Base-by-base conservation (phyloP, 2,113 vertebrate species). In the Felis chaus region DNA sequence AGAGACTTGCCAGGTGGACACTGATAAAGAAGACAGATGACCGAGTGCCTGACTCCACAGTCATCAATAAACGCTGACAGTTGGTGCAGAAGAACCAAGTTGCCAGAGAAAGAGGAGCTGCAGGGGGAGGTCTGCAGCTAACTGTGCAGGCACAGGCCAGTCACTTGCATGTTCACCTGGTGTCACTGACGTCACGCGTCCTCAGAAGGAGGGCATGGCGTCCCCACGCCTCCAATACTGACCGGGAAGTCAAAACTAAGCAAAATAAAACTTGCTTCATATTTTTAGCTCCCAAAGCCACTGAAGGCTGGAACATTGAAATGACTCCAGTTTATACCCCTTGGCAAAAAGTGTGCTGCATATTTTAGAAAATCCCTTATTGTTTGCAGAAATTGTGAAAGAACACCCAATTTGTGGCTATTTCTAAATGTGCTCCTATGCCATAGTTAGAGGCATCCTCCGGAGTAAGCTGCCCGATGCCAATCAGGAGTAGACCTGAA, bases 301-400 rank as follows among this genome's bases (percentile, higher is more conserved):
- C 41, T 10, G 69, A 41, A 88, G 53, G 19, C 71, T 36, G 45
- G 89, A 94, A 9, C 11, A 39, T 31, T 63, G 48, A 82, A 83
- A 48, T 41, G 25, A 73, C 6, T 90, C 57, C n/a, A 80, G 4
- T 73, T 89, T 61, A 41, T 0, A 48, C 18, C 55, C 45, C 16
- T 79, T 0, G 13, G 74, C 29, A 48, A 63, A 86, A 66, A 63
- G 53, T 5, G 41, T 73, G 68, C 61, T 55, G 36, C 23, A 45
- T 27, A 91, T 45, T 45, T 95, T 29, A 41, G 74, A 82, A 83
- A 39, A 21, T 36, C 14, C 57, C 53, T 81, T 50, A 61, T 25
- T 95, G 27, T 69, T 93, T 89, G 87, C 81, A 68, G 90, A 79
- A 82, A 96, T 25, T 39, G 53, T 27, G 31, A 87, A 81, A 88